These are phyloP conservation scores for Sminthurides aquaticus DNA, from an alignment of 2,888 invertebrate species.

Conservation along the genomic window DNA sequence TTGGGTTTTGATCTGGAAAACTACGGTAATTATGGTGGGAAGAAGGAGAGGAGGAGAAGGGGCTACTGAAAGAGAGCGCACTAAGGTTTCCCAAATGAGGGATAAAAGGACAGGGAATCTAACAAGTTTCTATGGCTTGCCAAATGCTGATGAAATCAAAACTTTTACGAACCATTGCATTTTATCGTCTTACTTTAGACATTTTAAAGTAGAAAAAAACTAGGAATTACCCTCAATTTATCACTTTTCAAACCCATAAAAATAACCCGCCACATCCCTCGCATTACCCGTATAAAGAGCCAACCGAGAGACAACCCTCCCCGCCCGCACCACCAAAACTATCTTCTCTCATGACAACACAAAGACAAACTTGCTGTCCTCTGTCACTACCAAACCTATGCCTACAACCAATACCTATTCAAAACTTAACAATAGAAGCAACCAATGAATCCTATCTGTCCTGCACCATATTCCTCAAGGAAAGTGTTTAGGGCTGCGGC, in stretches of 20 bases:
- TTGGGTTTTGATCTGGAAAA: not conserved
- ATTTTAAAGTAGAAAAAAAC: not conserved
- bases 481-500: too few species aligned
- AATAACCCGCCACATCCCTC: not conserved
- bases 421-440: too few species aligned
- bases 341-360: too few species aligned
- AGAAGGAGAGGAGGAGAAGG: not conserved
- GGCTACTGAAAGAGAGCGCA: too few species aligned
- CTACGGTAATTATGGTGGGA: not conserved
- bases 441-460: too few species aligned
- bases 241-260: not conserved
- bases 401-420: too few species aligned
- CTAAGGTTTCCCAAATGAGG: not conserved
- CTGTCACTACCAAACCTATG: too few species aligned
- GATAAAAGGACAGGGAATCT: not conserved
- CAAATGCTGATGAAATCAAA: not conserved
- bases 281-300: too few species aligned
- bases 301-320: too few species aligned
- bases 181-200: not conserved
- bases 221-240: not conserved
- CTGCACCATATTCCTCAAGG: too few species aligned
- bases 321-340: too few species aligned
- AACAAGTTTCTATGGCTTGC: not conserved
- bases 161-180: not conserved
- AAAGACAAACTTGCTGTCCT: too few species aligned